Conservation (phyloP, 2,797 vertebrate genomes). For the Cossypha niveicapilla region DNA sequence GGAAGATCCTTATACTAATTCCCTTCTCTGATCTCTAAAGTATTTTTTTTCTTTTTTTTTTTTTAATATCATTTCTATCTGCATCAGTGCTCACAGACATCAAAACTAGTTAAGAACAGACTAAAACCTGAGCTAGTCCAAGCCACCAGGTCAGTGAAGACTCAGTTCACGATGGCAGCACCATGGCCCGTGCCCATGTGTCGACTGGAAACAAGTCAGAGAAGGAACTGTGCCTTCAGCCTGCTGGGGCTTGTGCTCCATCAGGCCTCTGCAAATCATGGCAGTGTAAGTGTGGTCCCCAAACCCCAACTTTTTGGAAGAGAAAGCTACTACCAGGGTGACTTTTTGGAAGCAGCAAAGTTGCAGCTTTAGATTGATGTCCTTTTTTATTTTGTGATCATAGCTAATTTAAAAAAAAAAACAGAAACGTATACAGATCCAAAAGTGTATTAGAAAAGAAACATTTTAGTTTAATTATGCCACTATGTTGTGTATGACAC, state of each 20-base stretch:
- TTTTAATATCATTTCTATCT: not conserved
- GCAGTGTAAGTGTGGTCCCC: not conserved
- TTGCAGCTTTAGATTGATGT: conserved; percentile 3
- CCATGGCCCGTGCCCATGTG: accelerated
- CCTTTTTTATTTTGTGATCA: conserved; percentile 36
- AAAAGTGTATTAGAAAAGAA: conserved; percentile 60
- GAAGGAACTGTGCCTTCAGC: not conserved
- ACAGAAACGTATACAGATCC: conserved; percentile 44
- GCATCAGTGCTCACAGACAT: not conserved
- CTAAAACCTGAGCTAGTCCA: not conserved
- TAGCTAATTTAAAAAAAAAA: conserved; percentile 69
- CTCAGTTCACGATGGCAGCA: not conserved
- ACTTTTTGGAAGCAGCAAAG: not conserved
- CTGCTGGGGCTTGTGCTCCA: not conserved
- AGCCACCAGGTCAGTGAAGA: not conserved
- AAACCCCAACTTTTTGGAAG: not conserved
- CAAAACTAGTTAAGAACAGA: not conserved
- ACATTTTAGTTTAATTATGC: conserved; percentile 71
- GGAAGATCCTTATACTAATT: not conserved
- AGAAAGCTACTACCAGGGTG: not conserved
- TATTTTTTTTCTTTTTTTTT: not conserved
- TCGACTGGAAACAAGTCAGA: not conserved
- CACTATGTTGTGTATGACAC: conserved; percentile 55
- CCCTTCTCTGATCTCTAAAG: not conserved
- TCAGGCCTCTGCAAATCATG: not conserved